A percentile compares a stretch with the other conserved stretches of the same genome.
Evolutionary conservation across 1,140 invertebrate species (phyloP).

Genomic region (Scaptomyza hsui): DNA sequence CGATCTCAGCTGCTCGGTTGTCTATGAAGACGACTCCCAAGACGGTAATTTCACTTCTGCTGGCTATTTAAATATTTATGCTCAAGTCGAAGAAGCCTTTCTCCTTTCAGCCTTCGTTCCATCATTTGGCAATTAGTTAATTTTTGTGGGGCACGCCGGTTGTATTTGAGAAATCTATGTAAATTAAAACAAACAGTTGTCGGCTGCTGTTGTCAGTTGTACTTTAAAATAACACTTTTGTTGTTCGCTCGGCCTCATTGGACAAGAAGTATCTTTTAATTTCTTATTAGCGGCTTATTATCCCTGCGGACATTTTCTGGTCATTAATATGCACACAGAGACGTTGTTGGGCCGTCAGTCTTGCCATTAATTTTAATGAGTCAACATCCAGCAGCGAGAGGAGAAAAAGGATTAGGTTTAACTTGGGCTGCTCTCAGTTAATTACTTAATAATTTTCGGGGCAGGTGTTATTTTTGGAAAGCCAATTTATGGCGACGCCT

Average conservation of each 20-base stretch:
- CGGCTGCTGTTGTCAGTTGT: slow-evolving; percentile 43
- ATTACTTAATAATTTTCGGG: slow-evolving; percentile 79
- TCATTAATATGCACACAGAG: slow-evolving; percentile 71
- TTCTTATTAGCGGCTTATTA: slow-evolving; percentile 82
- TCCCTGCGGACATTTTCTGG: slow-evolving; percentile 67
- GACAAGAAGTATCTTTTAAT: slow-evolving; percentile 81
- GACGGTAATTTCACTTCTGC: slow-evolving; percentile 46
- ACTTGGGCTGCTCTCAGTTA: slow-evolving; percentile 53
- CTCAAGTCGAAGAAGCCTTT: slow-evolving; percentile 45
- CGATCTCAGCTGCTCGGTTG: slow-evolving; percentile 42
- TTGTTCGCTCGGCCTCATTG: slow-evolving; percentile 2
- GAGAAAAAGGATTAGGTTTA: slow-evolving; percentile 61
- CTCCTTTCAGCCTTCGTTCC: slow-evolving; percentile 34
- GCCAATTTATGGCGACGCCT: slow-evolving; percentile 46
- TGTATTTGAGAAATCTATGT: slow-evolving; percentile 61
- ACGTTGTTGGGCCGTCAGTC: slow-evolving; percentile 41
- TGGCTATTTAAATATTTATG: slow-evolving; percentile 63
- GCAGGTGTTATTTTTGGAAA: slow-evolving; percentile 74
- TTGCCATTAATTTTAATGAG: slow-evolving; percentile 78
- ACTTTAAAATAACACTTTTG: too few relatives aligned
- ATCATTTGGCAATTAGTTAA: slow-evolving; percentile 81
- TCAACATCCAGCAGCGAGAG: slow-evolving; percentile 31
- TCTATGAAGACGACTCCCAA: slow-evolving; percentile 52
- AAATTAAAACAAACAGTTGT: slow-evolving; percentile 64
- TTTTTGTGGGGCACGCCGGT: slow-evolving; percentile 51